Evolutionary conservation across 2,888 invertebrate genomes (phyloP), one percentile per base, ranked within the genome.

Genomic region (Epirrita christyi): DNA sequence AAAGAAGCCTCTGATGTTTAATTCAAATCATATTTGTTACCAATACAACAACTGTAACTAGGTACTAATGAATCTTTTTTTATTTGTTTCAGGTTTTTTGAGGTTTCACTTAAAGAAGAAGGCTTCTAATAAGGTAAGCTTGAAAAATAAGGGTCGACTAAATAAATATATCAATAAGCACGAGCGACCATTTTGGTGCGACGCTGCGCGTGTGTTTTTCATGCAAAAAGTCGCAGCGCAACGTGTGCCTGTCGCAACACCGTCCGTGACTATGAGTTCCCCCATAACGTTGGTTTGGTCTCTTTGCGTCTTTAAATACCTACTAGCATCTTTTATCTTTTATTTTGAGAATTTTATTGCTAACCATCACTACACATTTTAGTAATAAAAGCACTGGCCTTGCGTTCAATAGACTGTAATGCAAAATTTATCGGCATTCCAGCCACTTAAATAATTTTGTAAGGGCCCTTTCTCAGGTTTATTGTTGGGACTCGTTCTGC

Each of bases 391-490:
- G 37, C 49, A 32, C 36, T 38, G 43, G 47, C 54, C 32, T 59
- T 63, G 59, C 55, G 69, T 65, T 67, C 21, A 46, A 40, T 38
- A 28, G 40, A 29, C 48, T 40, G 34, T 43, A 51, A 59, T 55
- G 55, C 66, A 63, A 66, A 79, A 81, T 77, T 78, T 75, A 80
- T 76, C 71, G 70, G 62, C 70, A 71, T 76, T 78, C 73, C 76
- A 67, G 70, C 71, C 68, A 71, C 73, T 78, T 75, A 78, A 78
- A 76, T 76, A 78, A 77, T 78, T 73, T 76, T 75, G 68, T 71
- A 69, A 71, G 72, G 72, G 80, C 71, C 68, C 80, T 85, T 80
- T 78, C 74, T 77, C 75, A 78, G 81, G 82, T 85, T 85, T 85
- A 86, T 88, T 86, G 83, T 83, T 79, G 75, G 73, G 69, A 71